Base-by-base conservation (phyloP, 2,113 vertebrate genomes). In the Phycodurus eques region DNA sequence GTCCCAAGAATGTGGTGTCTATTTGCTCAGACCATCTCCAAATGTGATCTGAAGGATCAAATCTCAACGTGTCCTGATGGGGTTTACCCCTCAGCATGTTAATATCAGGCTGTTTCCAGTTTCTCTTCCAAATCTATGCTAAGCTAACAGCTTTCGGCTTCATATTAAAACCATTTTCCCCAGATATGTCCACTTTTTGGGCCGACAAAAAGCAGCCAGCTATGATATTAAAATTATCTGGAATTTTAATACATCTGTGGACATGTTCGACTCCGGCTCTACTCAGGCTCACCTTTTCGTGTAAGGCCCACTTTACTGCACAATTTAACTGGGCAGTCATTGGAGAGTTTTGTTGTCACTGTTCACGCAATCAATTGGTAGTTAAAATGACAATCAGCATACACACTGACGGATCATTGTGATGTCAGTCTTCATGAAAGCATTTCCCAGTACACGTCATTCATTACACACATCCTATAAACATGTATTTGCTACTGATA, bases 41-140 rank as follows among this genome's bases (percentile, higher is more conserved):
- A 35, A 61, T 35, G 59, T 33, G 59, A 61, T 35, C 59, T 61
- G 31, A 61, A 31, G 17, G 59, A 61, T 61, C 31, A 17, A 61
- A 61, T 61, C 59, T 61, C 59, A 61, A 61, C 3, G 56, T 59
- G 59, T 61, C 59, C 59, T 61, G 31, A 61, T 61, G 59, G 59
- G 2, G 31, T 61, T 33, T 33, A 61, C 59, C 31, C 59, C 8
- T 39, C 12, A 33, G 31, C 31, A 17, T 19, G 14, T 61, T 35
- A 35, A 61, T 61, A 35, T 35, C 31, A 17, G 15, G 22, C 56
- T 5, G 56, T 59, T 59, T 31, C 5, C 56, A 15, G 27, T 59
- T 59, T 35, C 14, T 61, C 31, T 35, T 61, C 59, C 59, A 17
- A 14, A 59, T 59, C 56, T 31, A 27, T 59, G 56, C 27, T 31